Conservation (phyloP, 2,888 invertebrate genomes). For the Reticulitermes lucifugus region DNA sequence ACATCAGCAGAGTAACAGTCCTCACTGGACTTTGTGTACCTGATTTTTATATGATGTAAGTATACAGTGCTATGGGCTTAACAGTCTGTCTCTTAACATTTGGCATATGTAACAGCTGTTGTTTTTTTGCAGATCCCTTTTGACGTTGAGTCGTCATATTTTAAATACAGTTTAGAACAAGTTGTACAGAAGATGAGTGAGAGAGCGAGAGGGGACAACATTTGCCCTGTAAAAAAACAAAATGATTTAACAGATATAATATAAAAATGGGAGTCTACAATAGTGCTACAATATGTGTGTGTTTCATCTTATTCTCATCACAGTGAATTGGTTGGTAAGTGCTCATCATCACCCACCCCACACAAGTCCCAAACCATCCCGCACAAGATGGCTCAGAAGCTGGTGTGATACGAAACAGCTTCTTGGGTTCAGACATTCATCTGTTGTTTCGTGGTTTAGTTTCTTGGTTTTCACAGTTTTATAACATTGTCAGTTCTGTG, state of each 20-base stretch:
- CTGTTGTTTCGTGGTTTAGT: background rate
- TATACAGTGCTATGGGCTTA: background rate
- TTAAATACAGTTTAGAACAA: conserved; percentile 50
- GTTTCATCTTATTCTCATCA: background rate
- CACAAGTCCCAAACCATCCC: background rate
- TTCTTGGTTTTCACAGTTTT: background rate
- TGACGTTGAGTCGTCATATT: conserved; percentile 49
- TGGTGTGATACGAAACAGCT: background rate
- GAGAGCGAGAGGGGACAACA: conserved; percentile 33
- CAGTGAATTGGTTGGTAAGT: conserved; percentile 10
- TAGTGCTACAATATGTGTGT: conserved; percentile 38
- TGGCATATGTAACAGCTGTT: background rate
- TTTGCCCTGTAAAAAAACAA: conserved; percentile 37
- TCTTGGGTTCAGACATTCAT: background rate
- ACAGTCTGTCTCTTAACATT: background rate
- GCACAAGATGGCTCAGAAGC: background rate
- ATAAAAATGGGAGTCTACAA: conserved; percentile 16
- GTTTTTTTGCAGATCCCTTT: conserved; percentile 39
- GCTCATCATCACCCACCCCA: background rate
- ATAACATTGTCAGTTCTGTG: background rate
- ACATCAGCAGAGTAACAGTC: conserved; percentile 46
- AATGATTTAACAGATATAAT: conserved; percentile 18
- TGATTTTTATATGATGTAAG: conserved; percentile 50
- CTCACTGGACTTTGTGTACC: conserved; percentile 45
- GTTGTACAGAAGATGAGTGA: conserved; percentile 50